A percentile compares a stretch with the other conserved stretches of the same genome.
Evolutionary conservation across 1,140 invertebrate genomes (phyloP).

Genomic region (Schlechtendalia chinensis): DNA sequence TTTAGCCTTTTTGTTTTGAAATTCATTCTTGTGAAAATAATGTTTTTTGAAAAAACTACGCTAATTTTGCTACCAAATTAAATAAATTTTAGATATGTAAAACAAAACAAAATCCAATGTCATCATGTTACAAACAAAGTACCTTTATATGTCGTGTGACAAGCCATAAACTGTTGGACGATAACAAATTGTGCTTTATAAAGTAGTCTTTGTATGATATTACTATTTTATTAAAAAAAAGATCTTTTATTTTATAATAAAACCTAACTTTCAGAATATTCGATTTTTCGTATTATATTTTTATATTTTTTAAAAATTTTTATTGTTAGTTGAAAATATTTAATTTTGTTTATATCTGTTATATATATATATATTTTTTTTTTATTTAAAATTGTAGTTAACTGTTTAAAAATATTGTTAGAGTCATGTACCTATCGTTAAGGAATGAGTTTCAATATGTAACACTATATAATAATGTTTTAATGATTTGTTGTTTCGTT

Average conservation of each 20-base stretch:
- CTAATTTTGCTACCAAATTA: conserved; percentile 33
- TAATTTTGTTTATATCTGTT: not conserved
- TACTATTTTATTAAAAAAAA: conserved; percentile 4
- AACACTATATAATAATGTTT: conserved; percentile 9
- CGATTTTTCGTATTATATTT: not conserved
- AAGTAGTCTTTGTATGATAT: conserved; percentile 9
- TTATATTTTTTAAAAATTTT: too few relatives aligned
- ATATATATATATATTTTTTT: too few relatives aligned
- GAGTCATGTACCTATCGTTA: not conserved
- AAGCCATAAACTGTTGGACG: conserved; percentile 21
- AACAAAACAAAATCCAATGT: conserved; percentile 30
- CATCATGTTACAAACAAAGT: conserved; percentile 19
- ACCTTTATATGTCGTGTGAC: conserved; percentile 11
- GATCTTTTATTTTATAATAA: not conserved
- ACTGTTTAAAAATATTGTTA: not conserved
- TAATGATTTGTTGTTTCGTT: conserved; percentile 9
- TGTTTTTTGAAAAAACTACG: conserved; percentile 6
- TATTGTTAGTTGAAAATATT: not conserved
- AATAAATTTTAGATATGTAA: conserved; percentile 21
- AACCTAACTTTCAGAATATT: too few relatives aligned
- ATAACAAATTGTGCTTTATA: conserved; percentile 30
- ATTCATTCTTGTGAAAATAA: conserved; percentile 38
- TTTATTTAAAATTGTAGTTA: too few relatives aligned
- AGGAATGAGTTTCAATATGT: not conserved
- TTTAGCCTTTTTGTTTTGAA: conserved; percentile 18